phyloP scores from a whole-genome alignment of 2,888 invertebrate species.

The Chaitophorus viminalis region DNA sequence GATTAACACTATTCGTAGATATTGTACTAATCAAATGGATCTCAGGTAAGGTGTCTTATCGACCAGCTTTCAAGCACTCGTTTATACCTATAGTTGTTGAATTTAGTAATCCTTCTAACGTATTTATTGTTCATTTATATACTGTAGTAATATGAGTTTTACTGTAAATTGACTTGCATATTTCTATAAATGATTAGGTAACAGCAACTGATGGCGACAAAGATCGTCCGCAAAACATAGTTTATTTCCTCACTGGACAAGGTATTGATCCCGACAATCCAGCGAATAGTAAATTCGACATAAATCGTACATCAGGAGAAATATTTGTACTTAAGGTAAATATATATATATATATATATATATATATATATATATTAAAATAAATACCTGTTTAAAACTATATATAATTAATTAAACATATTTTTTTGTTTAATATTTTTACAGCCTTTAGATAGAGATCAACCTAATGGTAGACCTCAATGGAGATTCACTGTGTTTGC shows the following conservation, averaged over 20 bases:
- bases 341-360: slow-evolving; percentile 63
- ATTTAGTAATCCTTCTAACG: not conserved
- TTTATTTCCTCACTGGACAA: slow-evolving; percentile 94
- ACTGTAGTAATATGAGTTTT: not conserved
- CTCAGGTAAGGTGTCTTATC: not conserved
- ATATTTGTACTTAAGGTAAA: slow-evolving; percentile 93
- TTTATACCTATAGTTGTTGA: not conserved
- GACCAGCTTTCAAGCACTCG: not conserved
- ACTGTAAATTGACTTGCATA: not conserved
- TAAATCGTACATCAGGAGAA: slow-evolving; percentile 93
- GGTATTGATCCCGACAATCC: slow-evolving; percentile 96
- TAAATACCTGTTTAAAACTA: not conserved
- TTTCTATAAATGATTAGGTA: slow-evolving; percentile 73
- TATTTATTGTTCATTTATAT: not conserved
- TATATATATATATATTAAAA: not conserved
- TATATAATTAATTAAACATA: not conserved
- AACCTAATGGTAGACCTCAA: slow-evolving; percentile 94
- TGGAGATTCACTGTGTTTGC: slow-evolving; percentile 97
- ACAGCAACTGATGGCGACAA: slow-evolving; percentile 96
- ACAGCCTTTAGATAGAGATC: slow-evolving; percentile 94
- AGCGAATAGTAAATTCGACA: slow-evolving; percentile 95
- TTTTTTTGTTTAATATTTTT: slow-evolving; percentile 64
- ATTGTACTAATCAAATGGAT: slow-evolving; percentile 6
- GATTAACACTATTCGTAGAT: slow-evolving; percentile 13
- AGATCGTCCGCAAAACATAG: slow-evolving; percentile 93